These are phyloP conservation scores for Crotalus adamanteus DNA, from an alignment of 2,797 vertebrate genomes.

Conservation along the genomic window DNA sequence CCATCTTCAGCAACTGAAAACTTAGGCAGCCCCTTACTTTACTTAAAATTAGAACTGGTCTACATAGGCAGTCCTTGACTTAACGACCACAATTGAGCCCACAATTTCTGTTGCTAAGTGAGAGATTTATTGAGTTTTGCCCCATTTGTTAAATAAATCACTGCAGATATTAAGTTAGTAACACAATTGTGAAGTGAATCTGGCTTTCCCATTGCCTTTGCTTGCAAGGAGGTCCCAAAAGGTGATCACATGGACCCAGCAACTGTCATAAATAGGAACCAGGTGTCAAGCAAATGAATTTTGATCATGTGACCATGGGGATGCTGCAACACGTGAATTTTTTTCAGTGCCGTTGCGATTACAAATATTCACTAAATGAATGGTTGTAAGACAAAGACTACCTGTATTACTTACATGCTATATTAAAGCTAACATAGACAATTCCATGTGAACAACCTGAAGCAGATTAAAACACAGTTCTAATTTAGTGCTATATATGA, in stretches of 20 bases:
- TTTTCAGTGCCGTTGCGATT: background rate
- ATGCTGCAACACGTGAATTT: background rate
- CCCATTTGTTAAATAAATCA: background rate
- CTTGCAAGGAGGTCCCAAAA: background rate
- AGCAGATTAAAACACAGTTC: constrained; percentile 18
- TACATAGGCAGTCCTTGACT: background rate
- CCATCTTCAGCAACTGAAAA: background rate
- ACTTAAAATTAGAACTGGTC: background rate
- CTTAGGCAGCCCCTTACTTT: background rate
- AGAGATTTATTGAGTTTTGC: background rate
- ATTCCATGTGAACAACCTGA: background rate
- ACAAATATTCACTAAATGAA: background rate
- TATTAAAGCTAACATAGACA: background rate
- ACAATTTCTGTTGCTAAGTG: background rate
- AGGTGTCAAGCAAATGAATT: background rate
- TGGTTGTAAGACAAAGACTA: background rate
- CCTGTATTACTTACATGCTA: background rate
- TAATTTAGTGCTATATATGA: background rate
- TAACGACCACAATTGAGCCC: background rate
- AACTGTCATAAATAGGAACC: background rate
- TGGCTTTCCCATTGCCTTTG: background rate
- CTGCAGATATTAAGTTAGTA: background rate
- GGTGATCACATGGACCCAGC: background rate
- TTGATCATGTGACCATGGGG: background rate
- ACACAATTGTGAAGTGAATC: background rate